Conservation (phyloP, 1,140 invertebrate species). For the Rhopalosiphum padi region DNA sequence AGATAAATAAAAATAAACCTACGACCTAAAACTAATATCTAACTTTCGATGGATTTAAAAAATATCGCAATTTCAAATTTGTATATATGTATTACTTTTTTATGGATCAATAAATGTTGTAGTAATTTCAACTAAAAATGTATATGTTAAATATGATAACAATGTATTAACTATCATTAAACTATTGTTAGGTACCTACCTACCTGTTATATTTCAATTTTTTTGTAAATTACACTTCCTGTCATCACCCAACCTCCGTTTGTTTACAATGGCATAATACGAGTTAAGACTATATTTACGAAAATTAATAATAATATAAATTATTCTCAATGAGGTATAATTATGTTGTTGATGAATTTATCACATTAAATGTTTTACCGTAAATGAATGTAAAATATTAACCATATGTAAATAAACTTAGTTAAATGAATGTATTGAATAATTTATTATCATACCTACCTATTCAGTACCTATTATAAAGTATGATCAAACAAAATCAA, state of each 20-base stretch:
- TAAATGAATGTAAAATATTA: constrained; percentile 27
- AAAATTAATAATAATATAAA: constrained; percentile 1
- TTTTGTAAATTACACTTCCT: constrained; percentile 26
- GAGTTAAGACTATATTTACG: constrained; percentile 16
- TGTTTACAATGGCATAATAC: constrained; percentile 26
- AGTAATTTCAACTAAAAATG: neutral
- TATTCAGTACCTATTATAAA: neutral
- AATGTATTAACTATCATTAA: neutral
- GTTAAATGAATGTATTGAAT: constrained; percentile 6
- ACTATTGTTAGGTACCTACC: neutral
- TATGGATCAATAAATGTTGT: neutral
- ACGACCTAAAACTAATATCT: neutral
- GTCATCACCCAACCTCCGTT: neutral
- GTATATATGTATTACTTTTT: neutral
- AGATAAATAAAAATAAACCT: neutral
- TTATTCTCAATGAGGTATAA: neutral
- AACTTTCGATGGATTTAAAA: neutral
- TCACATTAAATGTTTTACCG: constrained; percentile 20
- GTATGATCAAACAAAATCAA: too few species aligned
- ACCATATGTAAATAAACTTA: constrained; percentile 25
- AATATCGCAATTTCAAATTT: neutral
- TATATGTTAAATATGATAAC: neutral
- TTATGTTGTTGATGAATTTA: constrained; percentile 32
- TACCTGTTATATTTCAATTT: neutral
- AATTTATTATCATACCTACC: neutral